These are phyloP conservation scores for Papio anubis DNA, from an alignment of 2,113 vertebrate species.

Conservation along the genomic window DNA sequence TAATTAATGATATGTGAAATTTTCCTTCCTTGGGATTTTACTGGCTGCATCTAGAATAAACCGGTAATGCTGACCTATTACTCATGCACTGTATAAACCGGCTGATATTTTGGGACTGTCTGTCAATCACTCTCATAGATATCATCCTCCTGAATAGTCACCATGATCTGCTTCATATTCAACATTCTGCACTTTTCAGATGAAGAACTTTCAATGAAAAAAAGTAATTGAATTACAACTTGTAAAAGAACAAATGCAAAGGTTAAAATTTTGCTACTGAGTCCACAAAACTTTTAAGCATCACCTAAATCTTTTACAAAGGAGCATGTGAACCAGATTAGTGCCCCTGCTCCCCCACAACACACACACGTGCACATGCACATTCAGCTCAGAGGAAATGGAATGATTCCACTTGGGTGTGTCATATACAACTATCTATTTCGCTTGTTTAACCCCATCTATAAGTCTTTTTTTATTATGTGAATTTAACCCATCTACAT, in stretches of 20 bases:
- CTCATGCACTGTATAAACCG: background rate
- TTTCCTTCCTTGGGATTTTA: background rate
- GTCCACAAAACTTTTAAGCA: background rate
- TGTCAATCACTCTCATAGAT: background rate
- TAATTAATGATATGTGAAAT: slow-evolving; percentile 35
- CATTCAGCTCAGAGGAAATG: background rate
- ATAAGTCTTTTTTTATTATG: background rate
- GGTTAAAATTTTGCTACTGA: background rate
- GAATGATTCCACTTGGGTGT: background rate
- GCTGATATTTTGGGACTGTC: background rate
- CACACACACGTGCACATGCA: background rate
- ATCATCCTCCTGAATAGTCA: background rate
- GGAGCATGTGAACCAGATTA: background rate
- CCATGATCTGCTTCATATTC: background rate
- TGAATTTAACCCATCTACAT: background rate
- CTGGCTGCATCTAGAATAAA: background rate
- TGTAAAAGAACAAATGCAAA: background rate
- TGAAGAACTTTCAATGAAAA: background rate
- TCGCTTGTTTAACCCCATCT: background rate
- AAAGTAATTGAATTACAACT: background rate
- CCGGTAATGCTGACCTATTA: slow-evolving; percentile 7
- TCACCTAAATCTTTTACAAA: background rate
- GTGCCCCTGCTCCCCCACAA: fast-evolving
- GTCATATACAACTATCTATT: background rate
- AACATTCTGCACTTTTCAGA: background rate